These are phyloP conservation scores for Pseudoatta argentina DNA, from an alignment of 1,140 invertebrate species.

Conservation along the genomic window DNA sequence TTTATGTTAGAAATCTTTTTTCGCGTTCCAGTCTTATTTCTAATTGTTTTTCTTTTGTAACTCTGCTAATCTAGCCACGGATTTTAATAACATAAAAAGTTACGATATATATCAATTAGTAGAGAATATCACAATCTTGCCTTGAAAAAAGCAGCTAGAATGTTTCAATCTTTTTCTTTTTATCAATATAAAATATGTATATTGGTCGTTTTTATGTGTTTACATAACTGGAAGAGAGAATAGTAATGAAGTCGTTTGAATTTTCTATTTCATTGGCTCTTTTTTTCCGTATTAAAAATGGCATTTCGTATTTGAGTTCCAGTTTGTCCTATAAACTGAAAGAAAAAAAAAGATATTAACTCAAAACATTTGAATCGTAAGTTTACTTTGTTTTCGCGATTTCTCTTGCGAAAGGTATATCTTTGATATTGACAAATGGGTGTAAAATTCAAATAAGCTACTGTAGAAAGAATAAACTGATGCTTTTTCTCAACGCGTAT, in stretches of 20 bases:
- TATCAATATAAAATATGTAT: background rate
- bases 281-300: background rate
- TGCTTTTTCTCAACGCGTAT: conserved; percentile 10
- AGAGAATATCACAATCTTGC: background rate
- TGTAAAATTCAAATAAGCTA: background rate
- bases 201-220: background rate
- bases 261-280: background rate
- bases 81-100: background rate
- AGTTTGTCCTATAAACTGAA: background rate
- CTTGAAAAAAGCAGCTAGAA: background rate
- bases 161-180: background rate
- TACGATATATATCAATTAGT: background rate
- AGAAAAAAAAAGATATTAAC: background rate
- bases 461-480: background rate
- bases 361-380: background rate
- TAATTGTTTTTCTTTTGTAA: too few relatives aligned
- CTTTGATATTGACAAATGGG: conserved; percentile 11
- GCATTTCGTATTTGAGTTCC: background rate
- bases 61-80: too few relatives aligned
- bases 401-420: background rate
- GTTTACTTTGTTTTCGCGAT: background rate
- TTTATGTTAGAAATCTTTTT: too few relatives aligned
- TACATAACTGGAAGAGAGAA: background rate
- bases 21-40: too few relatives aligned
- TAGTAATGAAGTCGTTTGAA: background rate